A percentile compares a stretch with the other conserved stretches of the same genome.
These are phyloP conservation scores for Pyrochroa serraticornis DNA, from an alignment of 2,888 invertebrate species.

Conservation along the genomic window DNA sequence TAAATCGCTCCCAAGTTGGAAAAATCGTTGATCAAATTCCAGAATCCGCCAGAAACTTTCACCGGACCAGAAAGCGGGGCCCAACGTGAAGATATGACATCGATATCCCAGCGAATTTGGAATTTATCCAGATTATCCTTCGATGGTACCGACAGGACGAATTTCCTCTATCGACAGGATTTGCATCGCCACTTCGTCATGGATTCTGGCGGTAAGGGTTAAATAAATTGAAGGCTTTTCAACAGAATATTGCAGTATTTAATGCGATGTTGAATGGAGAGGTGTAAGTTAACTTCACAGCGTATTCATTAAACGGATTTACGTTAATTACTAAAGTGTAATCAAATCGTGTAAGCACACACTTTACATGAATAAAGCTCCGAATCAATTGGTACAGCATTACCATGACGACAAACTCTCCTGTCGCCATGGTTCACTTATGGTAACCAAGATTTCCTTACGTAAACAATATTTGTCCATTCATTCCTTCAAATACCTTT, in stretches of 20 bases:
- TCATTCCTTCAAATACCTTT: too few relatives aligned
- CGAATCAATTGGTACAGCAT: conserved; percentile 36
- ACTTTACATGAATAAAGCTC: conserved; percentile 49
- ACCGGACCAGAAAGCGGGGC: conserved; percentile 30
- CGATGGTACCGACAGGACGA: conserved; percentile 51
- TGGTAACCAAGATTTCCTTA: neutral
- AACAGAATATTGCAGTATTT: conserved; percentile 28
- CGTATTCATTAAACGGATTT: conserved; percentile 52
- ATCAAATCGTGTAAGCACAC: conserved; percentile 54
- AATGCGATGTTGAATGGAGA: conserved; percentile 34
- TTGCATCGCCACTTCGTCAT: conserved; percentile 52
- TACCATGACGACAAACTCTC: conserved; percentile 37
- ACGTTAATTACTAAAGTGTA: conserved; percentile 55
- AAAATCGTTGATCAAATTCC: conserved; percentile 31
- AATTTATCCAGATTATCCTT: conserved; percentile 53
- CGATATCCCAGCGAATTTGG: conserved; percentile 53
- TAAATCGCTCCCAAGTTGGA: conserved; percentile 36
- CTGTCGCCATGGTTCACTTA: neutral
- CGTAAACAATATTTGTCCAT: neutral
- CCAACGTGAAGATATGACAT: conserved; percentile 42
- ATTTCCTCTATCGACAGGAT: conserved; percentile 53
- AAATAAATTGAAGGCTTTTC: conserved; percentile 23
- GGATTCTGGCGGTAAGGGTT: conserved; percentile 43
- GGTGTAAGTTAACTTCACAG: conserved; percentile 51
- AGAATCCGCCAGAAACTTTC: conserved; percentile 35